These are phyloP conservation scores for Acrossocheilus wenchowensis DNA, from an alignment of 2,797 vertebrate species.

Conservation along the genomic window DNA sequence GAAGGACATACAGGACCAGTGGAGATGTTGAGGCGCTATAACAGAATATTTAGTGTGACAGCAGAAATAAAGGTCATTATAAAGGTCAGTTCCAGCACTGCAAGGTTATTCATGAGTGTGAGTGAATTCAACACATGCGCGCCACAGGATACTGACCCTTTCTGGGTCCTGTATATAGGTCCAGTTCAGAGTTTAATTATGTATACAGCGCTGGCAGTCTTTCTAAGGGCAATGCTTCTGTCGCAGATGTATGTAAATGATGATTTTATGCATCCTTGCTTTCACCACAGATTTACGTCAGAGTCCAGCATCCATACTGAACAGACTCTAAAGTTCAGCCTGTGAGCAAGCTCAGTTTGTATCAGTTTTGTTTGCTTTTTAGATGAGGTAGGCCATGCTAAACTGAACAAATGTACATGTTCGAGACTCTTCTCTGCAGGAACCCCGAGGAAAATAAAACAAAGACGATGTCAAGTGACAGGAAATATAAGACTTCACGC, in stretches of 20 bases:
- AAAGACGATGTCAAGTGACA: neutral
- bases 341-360: constrained; percentile 4
- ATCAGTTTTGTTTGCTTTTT: neutral
- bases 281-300: constrained; percentile 56
- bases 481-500: neutral
- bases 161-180: constrained; percentile 23
- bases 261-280: constrained; percentile 53
- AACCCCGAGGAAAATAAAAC: constrained; percentile 21
- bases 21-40: neutral
- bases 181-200: constrained; percentile 43
- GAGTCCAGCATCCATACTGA: constrained; percentile 60
- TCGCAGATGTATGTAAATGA: constrained; percentile 64
- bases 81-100: constrained; percentile 26
- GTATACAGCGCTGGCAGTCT: constrained; percentile 39
- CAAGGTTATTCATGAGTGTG: constrained; percentile 25
- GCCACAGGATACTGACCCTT: constrained; percentile 23
- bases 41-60: constrained; percentile 38
- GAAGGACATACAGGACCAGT: constrained; percentile 3
- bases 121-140: constrained; percentile 27
- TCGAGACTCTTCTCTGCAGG: neutral
- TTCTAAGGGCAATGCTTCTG: constrained; percentile 47
- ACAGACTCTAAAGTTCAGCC: constrained; percentile 38
- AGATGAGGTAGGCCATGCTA: neutral
- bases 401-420: neutral
- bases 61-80: constrained; percentile 29